These are phyloP conservation scores for Calycopis cecrops DNA, from an alignment of 1,140 invertebrate species.

Conservation along the genomic window DNA sequence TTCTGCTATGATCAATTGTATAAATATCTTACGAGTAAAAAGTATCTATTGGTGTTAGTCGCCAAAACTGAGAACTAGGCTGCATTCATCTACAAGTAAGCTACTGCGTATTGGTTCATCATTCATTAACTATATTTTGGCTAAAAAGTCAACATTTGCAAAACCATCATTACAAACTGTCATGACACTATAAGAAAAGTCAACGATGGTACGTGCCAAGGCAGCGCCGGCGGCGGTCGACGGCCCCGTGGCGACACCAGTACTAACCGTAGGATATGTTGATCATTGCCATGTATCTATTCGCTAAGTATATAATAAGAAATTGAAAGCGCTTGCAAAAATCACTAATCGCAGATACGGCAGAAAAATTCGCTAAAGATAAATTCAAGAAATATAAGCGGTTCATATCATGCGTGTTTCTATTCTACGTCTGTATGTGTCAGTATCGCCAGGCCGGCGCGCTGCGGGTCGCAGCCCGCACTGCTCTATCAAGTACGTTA, in stretches of 20 bases:
- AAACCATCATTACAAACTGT: slow-evolving; percentile 71
- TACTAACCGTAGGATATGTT: slow-evolving; percentile 56
- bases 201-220: slow-evolving; percentile 62
- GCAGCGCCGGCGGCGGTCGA: slow-evolving; percentile 44
- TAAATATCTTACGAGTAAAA: slow-evolving; percentile 72
- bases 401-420: slow-evolving; percentile 38
- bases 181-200: slow-evolving; percentile 73
- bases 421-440: slow-evolving; percentile 27
- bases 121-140: slow-evolving; percentile 73
- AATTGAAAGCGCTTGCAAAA: slow-evolving; percentile 46
- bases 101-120: slow-evolving; percentile 74
- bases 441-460: slow-evolving; percentile 34
- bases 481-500: slow-evolving; percentile 65
- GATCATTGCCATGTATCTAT: slow-evolving; percentile 37
- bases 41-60: slow-evolving; percentile 72
- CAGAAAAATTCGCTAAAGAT: slow-evolving; percentile 42
- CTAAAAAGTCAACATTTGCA: slow-evolving; percentile 75
- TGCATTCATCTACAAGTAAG: slow-evolving; percentile 70
- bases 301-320: slow-evolving; percentile 39
- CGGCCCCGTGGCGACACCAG: slow-evolving; percentile 40
- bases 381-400: slow-evolving; percentile 38
- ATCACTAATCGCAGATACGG: slow-evolving; percentile 39
- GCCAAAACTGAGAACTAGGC: slow-evolving; percentile 70
- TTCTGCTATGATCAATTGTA: slow-evolving; percentile 68
- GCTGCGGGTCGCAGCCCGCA: slow-evolving; percentile 36